phyloP scores from a whole-genome alignment of 2,797 vertebrate genomes.

The Cephalopachus bancanus region DNA sequence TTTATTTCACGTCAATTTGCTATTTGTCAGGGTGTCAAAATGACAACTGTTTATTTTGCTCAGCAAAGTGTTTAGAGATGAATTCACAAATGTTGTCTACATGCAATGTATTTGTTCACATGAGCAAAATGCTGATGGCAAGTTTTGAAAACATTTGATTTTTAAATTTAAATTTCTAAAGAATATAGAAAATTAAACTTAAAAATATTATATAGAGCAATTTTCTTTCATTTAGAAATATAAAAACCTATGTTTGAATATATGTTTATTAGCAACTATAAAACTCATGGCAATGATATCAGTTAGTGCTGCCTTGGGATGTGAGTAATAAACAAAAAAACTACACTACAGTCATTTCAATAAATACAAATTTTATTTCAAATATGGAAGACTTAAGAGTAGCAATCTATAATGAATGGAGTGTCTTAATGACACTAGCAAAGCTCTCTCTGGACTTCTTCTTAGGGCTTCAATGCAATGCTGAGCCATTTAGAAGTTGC shows the following conservation, averaged over 20 bases:
- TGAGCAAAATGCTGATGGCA: background rate
- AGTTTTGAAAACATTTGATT: background rate
- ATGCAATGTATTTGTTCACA: background rate
- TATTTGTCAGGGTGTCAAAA: background rate
- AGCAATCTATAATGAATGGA: background rate
- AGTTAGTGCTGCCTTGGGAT: background rate
- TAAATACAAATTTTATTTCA: background rate
- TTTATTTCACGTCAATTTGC: background rate
- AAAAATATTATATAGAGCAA: background rate
- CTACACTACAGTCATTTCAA: background rate
- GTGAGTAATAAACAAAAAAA: background rate
- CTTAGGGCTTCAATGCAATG: background rate
- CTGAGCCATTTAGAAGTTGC: background rate
- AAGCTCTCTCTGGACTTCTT: background rate
- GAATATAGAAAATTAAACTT: background rate
- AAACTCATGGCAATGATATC: background rate
- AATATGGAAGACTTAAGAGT: background rate
- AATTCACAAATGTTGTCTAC: background rate
- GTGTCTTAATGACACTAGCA: background rate
- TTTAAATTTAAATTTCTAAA: constrained; percentile 45
- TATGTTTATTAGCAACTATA: background rate
- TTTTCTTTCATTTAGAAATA: background rate
- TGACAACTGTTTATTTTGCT: background rate
- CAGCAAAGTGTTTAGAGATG: background rate
- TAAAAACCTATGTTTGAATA: background rate